Base-by-base conservation (phyloP, 2,888 invertebrate genomes). In the Cheilosia pagana region DNA sequence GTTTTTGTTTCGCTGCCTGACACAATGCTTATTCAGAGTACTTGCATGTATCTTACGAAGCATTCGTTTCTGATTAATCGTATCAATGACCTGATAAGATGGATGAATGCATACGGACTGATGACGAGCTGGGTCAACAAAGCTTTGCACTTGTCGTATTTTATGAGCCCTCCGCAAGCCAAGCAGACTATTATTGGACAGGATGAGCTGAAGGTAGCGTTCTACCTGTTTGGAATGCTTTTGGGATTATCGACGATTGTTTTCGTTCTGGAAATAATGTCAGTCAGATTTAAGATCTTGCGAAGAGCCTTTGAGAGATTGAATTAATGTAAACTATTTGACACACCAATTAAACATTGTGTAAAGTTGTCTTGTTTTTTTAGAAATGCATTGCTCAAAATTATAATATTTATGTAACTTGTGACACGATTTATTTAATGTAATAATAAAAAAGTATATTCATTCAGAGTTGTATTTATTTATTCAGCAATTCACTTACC, bases 11-110 rank as follows among this genome's bases (percentile, higher is more conserved):
- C 53, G 0, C 35, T 72, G 23, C 63, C 41, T n/a, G 75, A 74
- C 19, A 41, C 23, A 1, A 21, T 76, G 23, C 31, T 85, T n/a
- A 43, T 28, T 23, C 76, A 76, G 21, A 81, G 63, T 52, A 41
- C 19, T 16, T 65, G 76, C 25, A 88, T 89, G 68, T 89, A 89
- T 19, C 59, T 90, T 12, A 57, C 79, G 0, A 90, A 90, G 68
- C 90, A 89, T 57, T 89, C 90, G 0, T 89, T 86, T 39, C 87
- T 90, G 6, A 79, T 87, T n/a, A 87, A 88, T 19, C 87, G 87
- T 6, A 81, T 90, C 1, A 88, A 90, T 62, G 86, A 85, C 25
- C 79, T 88, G 57, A 77, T 90, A 4, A 81, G 87, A 52, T 81
- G 86, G 87, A 82, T 89, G 86, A 85, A 87, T 0, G 87, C 89